Percentiles rank a stretch among this genome's conserved stretches.
Conservation (phyloP, 1,140 invertebrate genomes). For the Rhagoletis zephyria region DNA sequence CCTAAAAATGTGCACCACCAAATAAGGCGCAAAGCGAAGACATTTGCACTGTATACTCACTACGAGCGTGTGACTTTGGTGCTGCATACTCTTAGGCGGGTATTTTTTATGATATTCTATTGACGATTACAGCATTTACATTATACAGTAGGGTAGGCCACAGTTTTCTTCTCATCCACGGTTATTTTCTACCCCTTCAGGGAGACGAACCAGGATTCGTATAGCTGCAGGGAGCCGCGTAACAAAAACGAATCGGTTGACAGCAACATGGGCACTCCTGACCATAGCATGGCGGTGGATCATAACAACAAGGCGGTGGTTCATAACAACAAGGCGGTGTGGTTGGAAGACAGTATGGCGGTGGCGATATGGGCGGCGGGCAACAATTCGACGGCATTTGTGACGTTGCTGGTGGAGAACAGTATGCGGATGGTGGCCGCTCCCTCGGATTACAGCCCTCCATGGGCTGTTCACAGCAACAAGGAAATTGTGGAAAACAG, state of each 20-base stretch:
- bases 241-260: neutral
- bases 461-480: neutral
- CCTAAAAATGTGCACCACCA: no score
- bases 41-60: no score
- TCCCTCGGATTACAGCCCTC: neutral
- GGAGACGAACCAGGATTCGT: neutral
- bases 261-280: conserved; percentile 4
- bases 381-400: neutral
- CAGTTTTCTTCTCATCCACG: no score
- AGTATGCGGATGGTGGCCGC: neutral
- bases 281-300: neutral
- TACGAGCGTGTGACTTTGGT: no score
- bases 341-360: neutral
- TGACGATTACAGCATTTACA: no score
- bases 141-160: no score
- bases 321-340: no score
- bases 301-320: neutral
- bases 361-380: neutral
- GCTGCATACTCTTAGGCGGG: no score
- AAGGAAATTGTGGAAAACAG: neutral
- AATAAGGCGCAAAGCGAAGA: no score
- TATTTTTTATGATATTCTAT: no score
- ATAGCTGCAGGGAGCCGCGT: neutral
- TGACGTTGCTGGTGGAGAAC: neutral
- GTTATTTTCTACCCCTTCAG: no score